A percentile compares a stretch with the other conserved stretches of the same genome.
These are phyloP conservation scores for Trachemys scripta DNA, from an alignment of 2,113 vertebrate genomes.

Conservation along the genomic window DNA sequence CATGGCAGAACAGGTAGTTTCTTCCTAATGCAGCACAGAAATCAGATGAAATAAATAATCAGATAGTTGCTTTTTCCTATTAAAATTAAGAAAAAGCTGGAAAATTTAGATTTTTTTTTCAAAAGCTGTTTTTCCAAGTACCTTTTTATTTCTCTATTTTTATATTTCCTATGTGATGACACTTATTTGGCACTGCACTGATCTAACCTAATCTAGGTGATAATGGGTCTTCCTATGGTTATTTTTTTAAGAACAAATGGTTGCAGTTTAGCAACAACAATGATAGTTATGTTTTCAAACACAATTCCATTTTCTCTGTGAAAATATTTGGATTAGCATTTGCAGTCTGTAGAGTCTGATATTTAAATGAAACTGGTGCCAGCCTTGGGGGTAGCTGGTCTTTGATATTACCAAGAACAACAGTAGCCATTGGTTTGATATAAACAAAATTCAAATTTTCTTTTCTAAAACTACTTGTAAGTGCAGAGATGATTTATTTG, in stretches of 20 bases:
- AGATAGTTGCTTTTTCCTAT: background rate
- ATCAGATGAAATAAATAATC: background rate
- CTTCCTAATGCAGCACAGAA: background rate
- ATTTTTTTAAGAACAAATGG: constrained; percentile 63
- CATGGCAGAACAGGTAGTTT: background rate
- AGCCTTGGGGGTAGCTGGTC: background rate
- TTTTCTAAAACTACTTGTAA: background rate
- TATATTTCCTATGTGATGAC: constrained; percentile 53
- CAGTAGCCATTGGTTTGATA: background rate
- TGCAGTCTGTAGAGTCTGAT: background rate
- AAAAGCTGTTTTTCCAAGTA: background rate
- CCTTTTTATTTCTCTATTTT: constrained; percentile 22
- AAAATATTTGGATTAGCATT: background rate
- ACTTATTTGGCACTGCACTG: constrained; percentile 46
- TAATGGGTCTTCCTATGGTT: constrained; percentile 52
- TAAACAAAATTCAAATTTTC: background rate
- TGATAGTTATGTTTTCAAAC: constrained; percentile 6
- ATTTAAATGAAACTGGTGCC: background rate
- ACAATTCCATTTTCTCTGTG: background rate
- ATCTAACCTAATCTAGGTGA: constrained; percentile 67
- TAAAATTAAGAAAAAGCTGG: background rate
- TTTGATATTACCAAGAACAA: background rate
- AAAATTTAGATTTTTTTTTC: background rate
- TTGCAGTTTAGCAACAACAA: constrained; percentile 36
- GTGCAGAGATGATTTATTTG: background rate